phyloP scores from a whole-genome alignment of 2,113 vertebrate species.

The Bubo blakistoni region DNA sequence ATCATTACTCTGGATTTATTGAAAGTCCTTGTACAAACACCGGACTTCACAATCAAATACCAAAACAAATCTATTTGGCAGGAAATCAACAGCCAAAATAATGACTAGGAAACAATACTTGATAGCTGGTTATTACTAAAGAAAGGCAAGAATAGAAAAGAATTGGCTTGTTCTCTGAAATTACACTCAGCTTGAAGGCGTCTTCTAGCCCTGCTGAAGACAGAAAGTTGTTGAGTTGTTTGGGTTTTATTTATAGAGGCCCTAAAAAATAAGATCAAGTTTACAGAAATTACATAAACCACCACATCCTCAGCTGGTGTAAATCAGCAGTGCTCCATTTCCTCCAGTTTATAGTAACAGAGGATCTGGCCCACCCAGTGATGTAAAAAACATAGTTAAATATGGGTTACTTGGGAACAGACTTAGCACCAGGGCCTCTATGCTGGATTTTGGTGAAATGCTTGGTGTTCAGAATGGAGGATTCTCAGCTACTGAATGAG shows the following conservation, averaged over 20 bases:
- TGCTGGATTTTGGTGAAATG: background rate
- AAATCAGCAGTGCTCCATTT: background rate
- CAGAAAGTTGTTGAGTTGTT: background rate
- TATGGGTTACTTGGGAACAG: background rate
- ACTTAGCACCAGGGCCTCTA: background rate
- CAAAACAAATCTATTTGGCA: constrained; percentile 64
- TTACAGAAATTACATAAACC: background rate
- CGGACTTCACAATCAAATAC: constrained; percentile 55
- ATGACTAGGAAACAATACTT: constrained; percentile 59
- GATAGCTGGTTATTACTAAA: constrained; percentile 57
- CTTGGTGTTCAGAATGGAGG: background rate
- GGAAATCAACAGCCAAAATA: constrained; percentile 61
- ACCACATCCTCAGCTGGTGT: background rate
- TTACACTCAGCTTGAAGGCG: constrained; percentile 11
- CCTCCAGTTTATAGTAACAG: background rate
- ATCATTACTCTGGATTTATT: constrained; percentile 55
- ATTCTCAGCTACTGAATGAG: background rate
- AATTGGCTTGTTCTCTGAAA: constrained; percentile 52
- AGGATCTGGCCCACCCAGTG: background rate
- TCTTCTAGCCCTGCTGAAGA: constrained; percentile 19
- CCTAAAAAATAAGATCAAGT: background rate
- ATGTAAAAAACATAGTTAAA: background rate
- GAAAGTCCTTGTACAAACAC: constrained; percentile 51
- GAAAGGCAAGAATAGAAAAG: constrained; percentile 59
- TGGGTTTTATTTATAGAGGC: background rate